These are phyloP conservation scores for Myoxocephalus aenaeus DNA, from an alignment of 2,797 vertebrate species.

Conservation along the genomic window DNA sequence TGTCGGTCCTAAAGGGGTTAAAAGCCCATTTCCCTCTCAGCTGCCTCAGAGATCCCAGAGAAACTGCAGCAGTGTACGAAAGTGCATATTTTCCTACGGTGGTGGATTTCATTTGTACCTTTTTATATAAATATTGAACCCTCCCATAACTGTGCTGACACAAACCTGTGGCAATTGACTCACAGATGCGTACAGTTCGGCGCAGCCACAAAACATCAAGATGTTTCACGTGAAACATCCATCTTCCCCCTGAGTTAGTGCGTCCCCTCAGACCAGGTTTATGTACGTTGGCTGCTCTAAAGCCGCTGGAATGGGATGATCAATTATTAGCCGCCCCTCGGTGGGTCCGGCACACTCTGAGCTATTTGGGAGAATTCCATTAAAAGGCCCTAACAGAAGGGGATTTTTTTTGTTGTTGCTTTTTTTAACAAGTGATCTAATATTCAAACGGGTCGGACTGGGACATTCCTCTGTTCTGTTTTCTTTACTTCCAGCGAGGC, in stretches of 20 bases:
- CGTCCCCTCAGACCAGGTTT: slow-evolving; percentile 1
- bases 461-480: slow-evolving; percentile 29
- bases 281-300: slow-evolving; percentile 14
- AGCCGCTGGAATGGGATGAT: background rate
- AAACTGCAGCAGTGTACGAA: background rate
- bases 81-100: background rate
- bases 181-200: background rate
- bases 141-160: background rate
- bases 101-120: slow-evolving; percentile 10
- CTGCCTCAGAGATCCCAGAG: background rate
- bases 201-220: slow-evolving; percentile 11
- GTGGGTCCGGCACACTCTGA: slow-evolving; percentile 6
- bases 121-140: slow-evolving; percentile 3
- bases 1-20: background rate
- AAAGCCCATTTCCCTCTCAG: background rate
- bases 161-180: background rate
- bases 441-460: slow-evolving; percentile 17
- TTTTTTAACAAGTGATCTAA: slow-evolving; percentile 40
- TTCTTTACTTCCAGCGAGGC: slow-evolving; percentile 20
- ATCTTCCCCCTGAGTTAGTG: background rate
- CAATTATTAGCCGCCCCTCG: slow-evolving; percentile 17
- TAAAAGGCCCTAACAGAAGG: slow-evolving; percentile 3
- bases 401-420: slow-evolving; percentile 6
- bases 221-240: slow-evolving; percentile 9
- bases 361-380: slow-evolving; percentile 10